Evolutionary conservation across 2,113 vertebrate genomes (phyloP).

Genomic region (Lanius ludovicianus): DNA sequence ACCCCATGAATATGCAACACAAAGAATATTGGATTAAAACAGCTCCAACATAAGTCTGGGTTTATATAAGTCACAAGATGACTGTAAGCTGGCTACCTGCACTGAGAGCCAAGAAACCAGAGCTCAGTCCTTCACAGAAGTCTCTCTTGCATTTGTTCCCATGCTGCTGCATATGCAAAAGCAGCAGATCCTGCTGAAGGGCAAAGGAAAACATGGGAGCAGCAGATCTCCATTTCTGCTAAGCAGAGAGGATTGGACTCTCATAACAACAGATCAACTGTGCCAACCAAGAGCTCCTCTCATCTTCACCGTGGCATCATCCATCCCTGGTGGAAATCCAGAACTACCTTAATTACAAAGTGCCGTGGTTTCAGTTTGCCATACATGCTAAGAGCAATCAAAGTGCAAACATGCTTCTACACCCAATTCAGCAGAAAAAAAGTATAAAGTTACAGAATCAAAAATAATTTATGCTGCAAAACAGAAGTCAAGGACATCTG

Average conservation of each 20-base stretch:
- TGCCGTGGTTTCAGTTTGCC: background rate
- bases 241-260: background rate
- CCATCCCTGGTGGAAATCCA: fast-evolving
- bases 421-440: background rate
- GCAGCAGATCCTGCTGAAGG: background rate
- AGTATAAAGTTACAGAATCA: background rate
- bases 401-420: background rate
- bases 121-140: background rate
- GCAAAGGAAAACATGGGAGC: background rate
- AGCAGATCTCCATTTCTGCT: background rate
- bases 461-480: background rate
- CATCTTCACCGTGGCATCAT: background rate
- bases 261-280: background rate
- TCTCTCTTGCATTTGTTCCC: background rate
- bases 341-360: background rate
- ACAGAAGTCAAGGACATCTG: background rate
- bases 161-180: background rate
- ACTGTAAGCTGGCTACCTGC: background rate
- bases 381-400: background rate
- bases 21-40: background rate
- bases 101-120: background rate
- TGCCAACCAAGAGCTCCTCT: background rate
- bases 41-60: fast-evolving
- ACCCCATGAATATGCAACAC: fast-evolving
- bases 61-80: background rate